phyloP scores from a whole-genome alignment of 1,140 invertebrate species.

The Drosophila albomicans region DNA sequence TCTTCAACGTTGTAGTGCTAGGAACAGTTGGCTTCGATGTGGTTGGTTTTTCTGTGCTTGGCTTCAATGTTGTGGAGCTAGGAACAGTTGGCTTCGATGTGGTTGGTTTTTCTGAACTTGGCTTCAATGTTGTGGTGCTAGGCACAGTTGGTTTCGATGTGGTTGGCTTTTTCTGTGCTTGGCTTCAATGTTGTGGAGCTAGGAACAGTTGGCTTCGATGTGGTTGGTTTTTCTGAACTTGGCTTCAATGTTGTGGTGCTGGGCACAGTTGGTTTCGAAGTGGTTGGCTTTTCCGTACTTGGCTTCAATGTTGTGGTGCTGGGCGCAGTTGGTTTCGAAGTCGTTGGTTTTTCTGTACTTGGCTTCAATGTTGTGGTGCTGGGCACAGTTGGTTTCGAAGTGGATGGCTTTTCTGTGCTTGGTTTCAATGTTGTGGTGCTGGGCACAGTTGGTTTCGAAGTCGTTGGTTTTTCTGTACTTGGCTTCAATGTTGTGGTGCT shows the following conservation, averaged over 20 bases:
- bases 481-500: neutral
- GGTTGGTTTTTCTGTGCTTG: no score
- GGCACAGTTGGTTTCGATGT: no score
- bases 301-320: neutral
- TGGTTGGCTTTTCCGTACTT: neutral
- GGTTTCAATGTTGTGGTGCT: neutral
- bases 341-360: neutral
- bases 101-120: no score
- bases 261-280: no score
- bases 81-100: no score
- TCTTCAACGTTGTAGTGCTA: no score
- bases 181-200: neutral
- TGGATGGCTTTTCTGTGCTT: neutral
- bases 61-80: no score
- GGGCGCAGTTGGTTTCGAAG: neutral
- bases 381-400: neutral
- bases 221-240: neutral
- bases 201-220: neutral
- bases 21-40: no score
- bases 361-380: neutral
- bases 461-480: neutral
- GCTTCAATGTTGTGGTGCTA: no score
- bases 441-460: neutral
- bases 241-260: neutral
- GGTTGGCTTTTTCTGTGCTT: slow-evolving; percentile 5